These are phyloP conservation scores for Xenopus laevis DNA, from an alignment of 2,113 vertebrate species.

Conservation along the genomic window DNA sequence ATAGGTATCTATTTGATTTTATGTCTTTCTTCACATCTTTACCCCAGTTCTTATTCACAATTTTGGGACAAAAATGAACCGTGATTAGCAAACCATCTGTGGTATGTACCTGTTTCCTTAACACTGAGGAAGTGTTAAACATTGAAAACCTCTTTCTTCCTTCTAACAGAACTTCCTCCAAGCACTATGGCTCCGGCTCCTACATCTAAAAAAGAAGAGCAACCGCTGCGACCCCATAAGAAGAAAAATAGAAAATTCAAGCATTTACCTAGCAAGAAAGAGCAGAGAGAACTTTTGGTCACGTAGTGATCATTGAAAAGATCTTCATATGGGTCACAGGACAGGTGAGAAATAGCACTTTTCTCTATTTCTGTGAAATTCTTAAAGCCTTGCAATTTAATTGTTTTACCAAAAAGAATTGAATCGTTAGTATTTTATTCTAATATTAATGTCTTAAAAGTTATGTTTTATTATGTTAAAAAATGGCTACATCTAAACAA, in stretches of 20 bases:
- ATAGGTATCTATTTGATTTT: constrained; percentile 15
- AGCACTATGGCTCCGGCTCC: constrained; percentile 54
- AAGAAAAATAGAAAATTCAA: constrained; percentile 77
- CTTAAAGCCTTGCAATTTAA: too few relatives aligned
- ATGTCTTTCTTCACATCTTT: too few relatives aligned
- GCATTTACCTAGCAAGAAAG: constrained; percentile 69
- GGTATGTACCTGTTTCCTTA: too few relatives aligned
- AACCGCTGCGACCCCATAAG: constrained; percentile 62
- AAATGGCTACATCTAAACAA: too few relatives aligned
- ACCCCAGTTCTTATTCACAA: too few relatives aligned
- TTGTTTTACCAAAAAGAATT: too few relatives aligned
- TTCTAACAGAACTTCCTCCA: constrained; percentile 53
- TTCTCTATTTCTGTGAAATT: neutral
- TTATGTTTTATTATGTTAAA: too few relatives aligned
- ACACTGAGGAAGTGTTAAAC: too few relatives aligned
- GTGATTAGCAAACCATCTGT: too few relatives aligned
- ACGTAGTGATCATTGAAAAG: constrained; percentile 55
- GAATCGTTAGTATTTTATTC: too few relatives aligned
- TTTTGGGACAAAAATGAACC: too few relatives aligned
- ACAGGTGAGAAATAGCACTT: constrained; percentile 22
- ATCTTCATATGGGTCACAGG: constrained; percentile 1
- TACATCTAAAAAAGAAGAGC: constrained; percentile 47
- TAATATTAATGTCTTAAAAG: too few relatives aligned
- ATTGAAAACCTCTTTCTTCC: constrained; percentile 20
- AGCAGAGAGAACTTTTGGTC: constrained; percentile 68